Evolutionary conservation across 1,140 invertebrate species (phyloP).

Genomic region (Zaprionus tsacasi): DNA sequence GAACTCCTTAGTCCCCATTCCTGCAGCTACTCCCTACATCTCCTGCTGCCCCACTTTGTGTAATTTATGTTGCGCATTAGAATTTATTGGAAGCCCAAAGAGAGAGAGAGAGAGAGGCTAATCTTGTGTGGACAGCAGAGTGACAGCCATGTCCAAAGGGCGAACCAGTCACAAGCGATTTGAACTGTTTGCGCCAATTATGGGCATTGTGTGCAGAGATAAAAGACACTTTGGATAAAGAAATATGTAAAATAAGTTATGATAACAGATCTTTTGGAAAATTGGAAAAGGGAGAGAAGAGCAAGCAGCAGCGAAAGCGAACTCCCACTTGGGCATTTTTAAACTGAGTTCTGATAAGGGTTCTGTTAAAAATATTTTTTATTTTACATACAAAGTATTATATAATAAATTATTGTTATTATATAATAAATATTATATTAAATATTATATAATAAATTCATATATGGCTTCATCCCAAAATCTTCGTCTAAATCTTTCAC

Average conservation of each 20-base stretch:
- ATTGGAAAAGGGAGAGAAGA: neutral
- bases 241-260: neutral
- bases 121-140: slow-evolving; percentile 28
- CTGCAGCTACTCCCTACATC: neutral
- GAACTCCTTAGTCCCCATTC: neutral
- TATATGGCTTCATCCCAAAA: no score
- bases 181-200: slow-evolving; percentile 38
- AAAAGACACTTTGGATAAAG: neutral
- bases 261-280: neutral
- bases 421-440: no score
- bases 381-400: no score
- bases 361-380: no score
- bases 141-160: slow-evolving; percentile 27
- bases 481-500: no score
- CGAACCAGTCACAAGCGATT: slow-evolving; percentile 32
- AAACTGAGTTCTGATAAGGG: no score
- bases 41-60: slow-evolving; percentile 32
- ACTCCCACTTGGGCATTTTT: no score
- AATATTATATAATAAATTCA: no score
- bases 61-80: slow-evolving; percentile 54
- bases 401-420: no score
- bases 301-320: neutral
- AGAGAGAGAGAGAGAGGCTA: neutral
- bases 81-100: slow-evolving; percentile 34
- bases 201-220: neutral